These are phyloP conservation scores for Pseudachorutes palmiensis DNA, from an alignment of 1,140 invertebrate species.

Conservation along the genomic window DNA sequence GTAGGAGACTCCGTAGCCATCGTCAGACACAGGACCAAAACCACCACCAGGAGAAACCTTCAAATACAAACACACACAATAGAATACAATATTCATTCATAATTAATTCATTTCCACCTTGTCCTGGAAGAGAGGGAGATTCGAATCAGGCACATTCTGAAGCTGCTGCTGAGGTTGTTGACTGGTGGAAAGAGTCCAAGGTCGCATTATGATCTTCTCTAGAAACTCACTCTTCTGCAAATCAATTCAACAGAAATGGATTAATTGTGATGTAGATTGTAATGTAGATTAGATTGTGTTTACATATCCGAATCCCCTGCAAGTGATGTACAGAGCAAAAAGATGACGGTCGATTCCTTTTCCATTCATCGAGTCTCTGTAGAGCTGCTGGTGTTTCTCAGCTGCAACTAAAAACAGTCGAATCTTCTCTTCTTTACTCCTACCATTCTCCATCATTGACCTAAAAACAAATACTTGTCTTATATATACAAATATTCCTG, in stretches of 20 bases:
- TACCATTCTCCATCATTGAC: constrained; percentile 42
- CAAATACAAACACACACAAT: not conserved
- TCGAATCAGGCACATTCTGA: constrained; percentile 44
- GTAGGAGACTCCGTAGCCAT: constrained; percentile 50
- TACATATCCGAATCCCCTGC: constrained; percentile 48
- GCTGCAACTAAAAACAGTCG: constrained; percentile 40
- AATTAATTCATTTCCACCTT: constrained; percentile 40
- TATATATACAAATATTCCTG: constrained; percentile 42
- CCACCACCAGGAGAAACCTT: constrained; percentile 47
- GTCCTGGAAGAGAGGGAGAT: constrained; percentile 43
- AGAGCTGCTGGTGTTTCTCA: constrained; percentile 43
- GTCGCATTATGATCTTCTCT: constrained; percentile 45
- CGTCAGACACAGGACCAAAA: constrained; percentile 50
- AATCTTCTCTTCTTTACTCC: constrained; percentile 38
- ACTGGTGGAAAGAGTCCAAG: constrained; percentile 50
- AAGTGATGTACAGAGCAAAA: constrained; percentile 50
- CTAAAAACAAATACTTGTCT: constrained; percentile 34
- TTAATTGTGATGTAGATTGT: not conserved
- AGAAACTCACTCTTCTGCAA: constrained; percentile 46
- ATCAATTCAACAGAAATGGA: constrained; percentile 4
- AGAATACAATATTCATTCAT: not conserved
- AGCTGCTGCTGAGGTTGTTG: constrained; percentile 51
- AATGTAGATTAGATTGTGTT: constrained; percentile 34
- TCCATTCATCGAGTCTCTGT: constrained; percentile 46
- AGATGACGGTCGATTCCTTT: constrained; percentile 48